These are phyloP conservation scores for Aurelia sp. DNA, from an alignment of 30 jellyfish, hydroid and myxozoan species.

Conservation along the genomic window DNA sequence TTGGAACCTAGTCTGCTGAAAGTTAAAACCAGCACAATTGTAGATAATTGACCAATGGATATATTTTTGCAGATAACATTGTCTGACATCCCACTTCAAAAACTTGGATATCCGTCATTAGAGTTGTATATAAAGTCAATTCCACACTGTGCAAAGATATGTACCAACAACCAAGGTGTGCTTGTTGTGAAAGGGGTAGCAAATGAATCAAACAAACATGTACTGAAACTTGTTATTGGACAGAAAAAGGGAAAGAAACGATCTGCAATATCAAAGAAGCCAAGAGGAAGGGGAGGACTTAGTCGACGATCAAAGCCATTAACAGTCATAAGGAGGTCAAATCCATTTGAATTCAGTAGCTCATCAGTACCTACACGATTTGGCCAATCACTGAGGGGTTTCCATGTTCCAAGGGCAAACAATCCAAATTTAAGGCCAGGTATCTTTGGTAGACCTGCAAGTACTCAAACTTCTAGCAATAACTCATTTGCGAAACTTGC, in stretches of 20 bases:
- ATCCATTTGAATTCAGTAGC: neutral
- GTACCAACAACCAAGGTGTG: slow-evolving; percentile 40
- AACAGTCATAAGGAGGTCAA: neutral
- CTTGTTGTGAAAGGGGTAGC: slow-evolving; percentile 78
- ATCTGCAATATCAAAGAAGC: neutral
- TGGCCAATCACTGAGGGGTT: neutral
- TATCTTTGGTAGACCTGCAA: neutral
- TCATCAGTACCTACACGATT: neutral
- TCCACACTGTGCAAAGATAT: slow-evolving; percentile 58
- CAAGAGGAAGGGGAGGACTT: slow-evolving; percentile 40
- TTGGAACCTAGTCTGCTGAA: too few relatives aligned
- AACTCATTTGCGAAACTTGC: neutral
- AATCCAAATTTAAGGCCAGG: neutral
- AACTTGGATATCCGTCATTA: slow-evolving; percentile 50
- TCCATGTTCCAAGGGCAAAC: neutral
- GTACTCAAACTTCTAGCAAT: neutral
- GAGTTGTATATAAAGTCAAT: slow-evolving; percentile 34
- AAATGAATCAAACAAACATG: slow-evolving; percentile 55
- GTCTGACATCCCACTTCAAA: slow-evolving; percentile 47
- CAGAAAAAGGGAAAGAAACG: slow-evolving; percentile 68
- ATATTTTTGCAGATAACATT: slow-evolving; percentile 35
- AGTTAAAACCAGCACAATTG: too few relatives aligned
- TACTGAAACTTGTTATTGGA: slow-evolving; percentile 81
- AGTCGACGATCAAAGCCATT: neutral
- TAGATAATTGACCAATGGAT: neutral